Evolutionary conservation across 2,888 invertebrate species (phyloP).

Genomic region (Aphodius sticticus): DNA sequence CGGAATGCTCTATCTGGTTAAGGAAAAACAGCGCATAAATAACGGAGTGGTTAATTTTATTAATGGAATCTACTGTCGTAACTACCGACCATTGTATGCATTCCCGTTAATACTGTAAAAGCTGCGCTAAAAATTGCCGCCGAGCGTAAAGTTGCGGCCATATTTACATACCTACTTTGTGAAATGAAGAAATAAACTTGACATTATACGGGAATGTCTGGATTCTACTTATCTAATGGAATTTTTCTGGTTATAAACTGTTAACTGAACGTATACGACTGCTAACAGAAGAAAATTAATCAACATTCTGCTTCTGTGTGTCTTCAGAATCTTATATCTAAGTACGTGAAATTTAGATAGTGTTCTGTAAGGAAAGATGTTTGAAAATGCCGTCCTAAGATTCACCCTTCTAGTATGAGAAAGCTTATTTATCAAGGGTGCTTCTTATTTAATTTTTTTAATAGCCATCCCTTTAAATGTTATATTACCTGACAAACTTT

Average conservation of each 20-base stretch:
- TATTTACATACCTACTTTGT: not conserved
- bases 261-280: too few relatives aligned
- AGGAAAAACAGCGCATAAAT: not conserved
- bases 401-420: too few relatives aligned
- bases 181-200: not conserved
- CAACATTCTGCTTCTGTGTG: too few relatives aligned
- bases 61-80: not conserved
- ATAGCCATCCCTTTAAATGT: too few relatives aligned
- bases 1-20: not conserved
- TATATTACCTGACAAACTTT: too few relatives aligned
- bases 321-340: too few relatives aligned
- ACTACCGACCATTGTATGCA: not conserved
- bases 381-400: too few relatives aligned
- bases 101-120: not conserved
- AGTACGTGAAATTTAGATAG: too few relatives aligned
- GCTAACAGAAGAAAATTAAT: too few relatives aligned
- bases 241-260: not conserved
- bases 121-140: not conserved
- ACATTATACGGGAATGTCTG: not conserved
- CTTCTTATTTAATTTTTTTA: too few relatives aligned
- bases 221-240: not conserved
- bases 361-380: too few relatives aligned
- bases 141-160: not conserved
- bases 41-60: not conserved
- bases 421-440: too few relatives aligned